These are phyloP conservation scores for Eristalinus aeneus DNA, from an alignment of 2,888 invertebrate species.

Conservation along the genomic window DNA sequence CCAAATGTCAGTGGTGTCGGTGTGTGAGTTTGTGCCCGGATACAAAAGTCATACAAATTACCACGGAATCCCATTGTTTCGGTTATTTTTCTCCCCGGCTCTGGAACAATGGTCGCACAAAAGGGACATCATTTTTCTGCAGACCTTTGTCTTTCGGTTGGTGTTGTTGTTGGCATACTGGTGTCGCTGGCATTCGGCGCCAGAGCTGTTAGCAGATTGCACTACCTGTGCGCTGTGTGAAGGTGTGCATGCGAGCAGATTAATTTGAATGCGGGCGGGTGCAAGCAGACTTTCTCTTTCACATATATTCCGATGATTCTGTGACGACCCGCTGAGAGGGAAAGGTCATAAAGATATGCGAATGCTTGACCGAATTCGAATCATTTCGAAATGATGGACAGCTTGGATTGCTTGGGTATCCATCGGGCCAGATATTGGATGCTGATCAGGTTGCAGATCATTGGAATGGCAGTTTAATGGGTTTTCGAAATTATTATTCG, in stretches of 20 bases:
- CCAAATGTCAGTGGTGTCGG: slow-evolving; percentile 28
- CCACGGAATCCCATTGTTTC: slow-evolving; percentile 36
- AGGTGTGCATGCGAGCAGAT: slow-evolving; percentile 10
- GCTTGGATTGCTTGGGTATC: neutral
- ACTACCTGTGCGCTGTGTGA: neutral
- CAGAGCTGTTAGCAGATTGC: slow-evolving; percentile 37
- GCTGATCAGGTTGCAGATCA: neutral
- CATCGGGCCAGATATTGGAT: neutral
- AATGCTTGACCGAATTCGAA: neutral
- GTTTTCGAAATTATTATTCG: neutral
- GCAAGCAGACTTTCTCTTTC: neutral
- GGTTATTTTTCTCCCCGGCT: slow-evolving; percentile 11
- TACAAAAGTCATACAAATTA: slow-evolving; percentile 46
- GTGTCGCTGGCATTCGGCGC: slow-evolving; percentile 13
- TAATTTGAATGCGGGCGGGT: slow-evolving; percentile 47
- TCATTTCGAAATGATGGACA: neutral
- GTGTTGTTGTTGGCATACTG: too few relatives aligned
- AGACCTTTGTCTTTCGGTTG: neutral
- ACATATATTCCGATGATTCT: too few relatives aligned
- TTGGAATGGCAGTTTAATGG: neutral
- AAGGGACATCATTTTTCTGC: slow-evolving; percentile 38
- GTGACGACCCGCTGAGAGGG: neutral
- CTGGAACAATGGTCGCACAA: slow-evolving; percentile 27
- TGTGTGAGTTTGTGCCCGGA: slow-evolving; percentile 5
- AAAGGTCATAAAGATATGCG: neutral